Evolutionary conservation across 2,113 vertebrate genomes (phyloP), one percentile per base, ranked within the genome.

Genomic region (Limanda limanda): DNA sequence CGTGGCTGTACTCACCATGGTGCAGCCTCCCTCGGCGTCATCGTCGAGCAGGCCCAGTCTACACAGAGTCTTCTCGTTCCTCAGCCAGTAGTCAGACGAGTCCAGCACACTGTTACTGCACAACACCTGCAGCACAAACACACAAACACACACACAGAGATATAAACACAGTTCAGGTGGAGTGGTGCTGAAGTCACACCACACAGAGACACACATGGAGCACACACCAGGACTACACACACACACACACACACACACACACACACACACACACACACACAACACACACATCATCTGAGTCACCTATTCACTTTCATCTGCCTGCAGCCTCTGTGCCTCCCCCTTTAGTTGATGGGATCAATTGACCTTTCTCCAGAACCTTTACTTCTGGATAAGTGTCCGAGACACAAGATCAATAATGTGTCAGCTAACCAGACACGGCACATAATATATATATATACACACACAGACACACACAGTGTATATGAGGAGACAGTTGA

Each of bases 11-110:
- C 98, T 98, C 93, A 99, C 98, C 57, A 95, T 96, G 63, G 95
- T 93, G 88, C 95, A 97, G 92, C 91, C 93, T 86, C 93, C 94
- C 76, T 97, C 96, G 0, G 91, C 76, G 77, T 96, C 95, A 61
- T 97, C 96, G 81, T 99, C 98, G 83, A 96, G 92, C 80, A 99
- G 94, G 64, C 95, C 95, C 77, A 98, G 94, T 90, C 93, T 95
- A 91, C 97, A 97, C 81, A 97, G 93, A 8, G 94, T 92, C 84
- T 95, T 97, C 86, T 97, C 94, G 62, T 99, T 99, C 91, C 94
- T 96, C 77, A 97, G 85, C 98, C 98, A 99, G 93, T 98, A 99
- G 82, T 99, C 97, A 3, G 95, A 95, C 10, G 97, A 98, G 86
- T 98, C 96, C 82, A 97, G 94, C 66, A 96, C 82, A 71, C 95